Evolutionary conservation across 2,113 vertebrate genomes (phyloP).

Genomic region (Amphiprion percula): DNA sequence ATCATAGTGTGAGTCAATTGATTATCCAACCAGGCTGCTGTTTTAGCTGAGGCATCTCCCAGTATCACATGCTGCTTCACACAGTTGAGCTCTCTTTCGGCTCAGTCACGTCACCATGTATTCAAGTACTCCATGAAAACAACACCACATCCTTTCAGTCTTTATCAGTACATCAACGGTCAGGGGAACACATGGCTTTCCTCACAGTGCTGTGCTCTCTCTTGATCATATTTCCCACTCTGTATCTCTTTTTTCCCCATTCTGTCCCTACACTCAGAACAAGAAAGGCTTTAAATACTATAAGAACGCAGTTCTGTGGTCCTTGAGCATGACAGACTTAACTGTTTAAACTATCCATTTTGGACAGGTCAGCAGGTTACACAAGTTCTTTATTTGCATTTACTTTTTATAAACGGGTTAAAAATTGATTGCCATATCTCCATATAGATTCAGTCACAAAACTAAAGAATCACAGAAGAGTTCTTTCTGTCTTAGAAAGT

Average conservation of each 20-base stretch:
- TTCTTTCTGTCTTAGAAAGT: neutral
- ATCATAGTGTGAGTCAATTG: neutral
- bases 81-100: slow-evolving; percentile 23
- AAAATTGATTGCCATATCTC: neutral
- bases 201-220: slow-evolving; percentile 31
- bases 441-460: slow-evolving; percentile 12
- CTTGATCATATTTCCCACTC: slow-evolving; percentile 45
- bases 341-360: slow-evolving; percentile 4
- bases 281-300: slow-evolving; percentile 2
- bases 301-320: slow-evolving; percentile 4
- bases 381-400: slow-evolving; percentile 14
- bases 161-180: slow-evolving; percentile 66
- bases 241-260: neutral
- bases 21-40: slow-evolving; percentile 11
- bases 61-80: slow-evolving; percentile 58
- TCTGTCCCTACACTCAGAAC: slow-evolving; percentile 6
- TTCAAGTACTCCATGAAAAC: slow-evolving; percentile 59
- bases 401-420: neutral
- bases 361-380: slow-evolving; percentile 6
- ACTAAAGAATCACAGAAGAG: slow-evolving; percentile 18
- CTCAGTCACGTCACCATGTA: slow-evolving; percentile 33
- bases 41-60: slow-evolving; percentile 13
- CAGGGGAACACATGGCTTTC: slow-evolving; percentile 63
- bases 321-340: neutral
- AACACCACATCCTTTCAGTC: slow-evolving; percentile 66